phyloP scores from a whole-genome alignment of 2,888 invertebrate species.

The Hemithea aestivaria region DNA sequence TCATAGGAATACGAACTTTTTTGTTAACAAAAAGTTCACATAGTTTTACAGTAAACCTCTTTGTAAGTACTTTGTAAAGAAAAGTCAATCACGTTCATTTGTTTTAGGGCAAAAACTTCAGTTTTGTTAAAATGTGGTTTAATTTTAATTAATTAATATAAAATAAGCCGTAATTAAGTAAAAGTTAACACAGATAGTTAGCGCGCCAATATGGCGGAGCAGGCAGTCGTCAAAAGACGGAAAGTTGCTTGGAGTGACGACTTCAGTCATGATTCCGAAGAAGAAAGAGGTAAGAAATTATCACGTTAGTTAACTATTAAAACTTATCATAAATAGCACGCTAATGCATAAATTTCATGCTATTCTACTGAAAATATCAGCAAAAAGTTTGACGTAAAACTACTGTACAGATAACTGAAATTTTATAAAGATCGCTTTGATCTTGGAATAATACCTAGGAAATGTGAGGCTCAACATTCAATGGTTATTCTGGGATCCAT shows the following conservation, averaged over 20 bases:
- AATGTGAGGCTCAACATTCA: too few relatives aligned
- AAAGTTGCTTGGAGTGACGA: slow-evolving; percentile 74
- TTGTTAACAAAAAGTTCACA: too few relatives aligned
- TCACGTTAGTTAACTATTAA: too few relatives aligned
- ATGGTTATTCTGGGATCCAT: too few relatives aligned
- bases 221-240: slow-evolving; percentile 31
- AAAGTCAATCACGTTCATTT: slow-evolving; percentile 3
- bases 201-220: slow-evolving; percentile 36
- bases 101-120: slow-evolving; percentile 9
- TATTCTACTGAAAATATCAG: too few relatives aligned
- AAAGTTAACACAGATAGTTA: slow-evolving; percentile 9
- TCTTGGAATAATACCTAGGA: too few relatives aligned
- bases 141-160: background rate
- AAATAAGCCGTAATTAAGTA: slow-evolving; percentile 13
- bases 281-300: slow-evolving; percentile 58
- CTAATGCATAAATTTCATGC: too few relatives aligned
- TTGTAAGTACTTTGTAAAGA: background rate
- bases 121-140: slow-evolving; percentile 10
- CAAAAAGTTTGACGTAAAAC: too few relatives aligned
- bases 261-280: slow-evolving; percentile 71
- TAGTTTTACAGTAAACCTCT: background rate
- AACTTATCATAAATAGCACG: too few relatives aligned
- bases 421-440: too few relatives aligned
- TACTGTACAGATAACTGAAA: too few relatives aligned
- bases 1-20: too few relatives aligned